Evolutionary conservation across 2,888 invertebrate species (phyloP).

Genomic region (Mesorhabditis belari): DNA sequence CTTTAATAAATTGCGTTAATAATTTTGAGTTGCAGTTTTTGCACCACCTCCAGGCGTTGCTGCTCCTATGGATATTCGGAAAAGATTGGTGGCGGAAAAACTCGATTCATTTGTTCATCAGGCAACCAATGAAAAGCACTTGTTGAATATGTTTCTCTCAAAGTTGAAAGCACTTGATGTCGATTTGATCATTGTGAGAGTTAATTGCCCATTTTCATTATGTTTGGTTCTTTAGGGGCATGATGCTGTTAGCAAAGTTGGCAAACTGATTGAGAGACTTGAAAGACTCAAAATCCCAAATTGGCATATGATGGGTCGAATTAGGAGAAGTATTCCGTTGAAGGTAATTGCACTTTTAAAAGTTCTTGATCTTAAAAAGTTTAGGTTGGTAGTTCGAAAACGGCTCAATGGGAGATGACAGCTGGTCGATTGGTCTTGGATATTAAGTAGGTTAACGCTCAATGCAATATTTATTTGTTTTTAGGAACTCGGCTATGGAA

Average conservation of each 20-base stretch:
- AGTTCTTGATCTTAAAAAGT: no score
- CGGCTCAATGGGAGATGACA: constrained; percentile 46
- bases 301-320: constrained; percentile 82
- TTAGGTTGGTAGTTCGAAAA: no score
- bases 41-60: neutral
- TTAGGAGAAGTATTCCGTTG: constrained; percentile 64
- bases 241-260: constrained; percentile 83
- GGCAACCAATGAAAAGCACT: neutral
- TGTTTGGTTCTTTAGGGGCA: constrained; percentile 64
- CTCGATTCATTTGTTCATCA: neutral
- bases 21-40: neutral
- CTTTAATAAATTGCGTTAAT: neutral
- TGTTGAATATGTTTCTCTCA: neutral
- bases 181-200: constrained; percentile 1
- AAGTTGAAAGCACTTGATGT: no score
- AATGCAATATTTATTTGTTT: no score
- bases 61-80: neutral
- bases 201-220: neutral
- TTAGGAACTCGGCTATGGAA: constrained; percentile 75
- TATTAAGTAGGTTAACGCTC: constrained; percentile 27
- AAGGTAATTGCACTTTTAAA: constrained; percentile 31
- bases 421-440: constrained; percentile 48
- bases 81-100: neutral
- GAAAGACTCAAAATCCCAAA: constrained; percentile 64
- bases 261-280: constrained; percentile 79